Evolutionary conservation across 2,888 invertebrate genomes (phyloP).

Genomic region (Gymnoscelis rufifasciata): DNA sequence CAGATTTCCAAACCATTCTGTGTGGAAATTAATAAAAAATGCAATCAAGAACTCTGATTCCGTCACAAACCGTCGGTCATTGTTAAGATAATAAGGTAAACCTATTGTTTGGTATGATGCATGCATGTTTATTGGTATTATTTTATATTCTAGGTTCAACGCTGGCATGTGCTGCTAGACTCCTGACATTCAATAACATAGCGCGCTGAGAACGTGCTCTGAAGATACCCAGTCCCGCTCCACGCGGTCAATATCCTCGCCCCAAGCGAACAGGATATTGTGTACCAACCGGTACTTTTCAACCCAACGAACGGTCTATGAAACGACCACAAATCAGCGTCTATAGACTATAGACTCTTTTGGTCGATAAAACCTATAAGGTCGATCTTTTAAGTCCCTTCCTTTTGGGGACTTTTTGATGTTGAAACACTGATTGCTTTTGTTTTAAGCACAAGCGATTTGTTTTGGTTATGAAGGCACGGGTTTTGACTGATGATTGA

Average conservation of each 20-base stretch:
- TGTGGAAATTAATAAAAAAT: too few relatives aligned
- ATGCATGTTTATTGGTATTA: too few relatives aligned
- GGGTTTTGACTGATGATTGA: conserved; percentile 12
- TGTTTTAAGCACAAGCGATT: conserved; percentile 27
- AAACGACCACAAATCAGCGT: not conserved
- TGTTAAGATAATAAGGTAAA: too few relatives aligned
- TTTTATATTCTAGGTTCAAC: conserved; percentile 79
- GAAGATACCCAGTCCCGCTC: conserved; percentile 34
- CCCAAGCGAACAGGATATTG: not conserved
- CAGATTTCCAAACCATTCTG: too few relatives aligned
- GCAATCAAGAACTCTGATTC: too few relatives aligned
- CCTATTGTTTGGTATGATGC: too few relatives aligned
- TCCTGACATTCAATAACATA: conserved; percentile 80
- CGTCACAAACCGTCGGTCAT: too few relatives aligned
- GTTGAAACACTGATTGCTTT: conserved; percentile 27
- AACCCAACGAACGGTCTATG: not conserved
- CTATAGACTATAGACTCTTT: not conserved
- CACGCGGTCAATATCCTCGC: conserved; percentile 1
- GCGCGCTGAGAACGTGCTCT: conserved; percentile 46
- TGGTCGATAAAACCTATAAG: not conserved
- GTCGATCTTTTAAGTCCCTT: not conserved
- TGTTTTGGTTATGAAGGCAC: conserved; percentile 20
- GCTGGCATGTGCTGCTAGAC: conserved; percentile 94
- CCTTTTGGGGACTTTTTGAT: not conserved
- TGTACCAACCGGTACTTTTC: conserved; percentile 15